Percentiles rank a stretch among this genome's conserved stretches.
Evolutionary conservation across 1,140 invertebrate genomes (phyloP).

Genomic region (Zaprionus ornatus): DNA sequence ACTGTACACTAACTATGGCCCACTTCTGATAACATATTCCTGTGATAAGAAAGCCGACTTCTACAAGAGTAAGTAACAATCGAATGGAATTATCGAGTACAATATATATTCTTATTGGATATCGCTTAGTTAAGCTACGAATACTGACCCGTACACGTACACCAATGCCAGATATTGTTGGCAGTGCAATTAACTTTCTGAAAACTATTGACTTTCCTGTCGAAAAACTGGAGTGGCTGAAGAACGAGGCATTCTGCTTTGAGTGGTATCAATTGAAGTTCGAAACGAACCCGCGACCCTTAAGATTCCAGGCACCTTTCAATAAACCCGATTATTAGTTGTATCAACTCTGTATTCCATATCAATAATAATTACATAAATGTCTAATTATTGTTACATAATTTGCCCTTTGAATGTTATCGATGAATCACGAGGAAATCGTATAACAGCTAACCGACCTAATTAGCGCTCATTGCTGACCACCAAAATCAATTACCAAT

Average conservation of each 20-base stretch:
- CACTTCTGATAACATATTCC: constrained; percentile 32
- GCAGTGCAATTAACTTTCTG: not conserved
- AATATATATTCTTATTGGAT: not conserved
- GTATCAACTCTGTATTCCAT: constrained; percentile 37
- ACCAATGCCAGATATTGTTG: not conserved
- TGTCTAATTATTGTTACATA: constrained; percentile 39
- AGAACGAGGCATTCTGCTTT: constrained; percentile 50
- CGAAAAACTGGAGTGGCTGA: constrained; percentile 1
- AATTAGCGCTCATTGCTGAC: constrained; percentile 50
- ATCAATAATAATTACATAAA: constrained; percentile 49
- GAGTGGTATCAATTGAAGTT: constrained; percentile 58
- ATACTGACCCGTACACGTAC: constrained; percentile 53
- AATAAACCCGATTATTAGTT: constrained; percentile 45
- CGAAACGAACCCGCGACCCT: constrained; percentile 14
- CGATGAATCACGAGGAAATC: constrained; percentile 53
- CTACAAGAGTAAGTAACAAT: constrained; percentile 36
- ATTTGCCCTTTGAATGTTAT: constrained; percentile 3
- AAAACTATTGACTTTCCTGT: constrained; percentile 13
- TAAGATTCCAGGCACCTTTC: constrained; percentile 31
- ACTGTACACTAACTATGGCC: constrained; percentile 40
- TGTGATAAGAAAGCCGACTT: not conserved
- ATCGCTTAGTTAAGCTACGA: constrained; percentile 34
- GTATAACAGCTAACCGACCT: constrained; percentile 53
- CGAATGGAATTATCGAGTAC: not conserved
- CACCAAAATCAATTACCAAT: constrained; percentile 66